Percentiles rank a stretch among this genome's conserved stretches.
Conservation (phyloP, 2,113 vertebrate genomes). For the Barnardius zonarius region DNA sequence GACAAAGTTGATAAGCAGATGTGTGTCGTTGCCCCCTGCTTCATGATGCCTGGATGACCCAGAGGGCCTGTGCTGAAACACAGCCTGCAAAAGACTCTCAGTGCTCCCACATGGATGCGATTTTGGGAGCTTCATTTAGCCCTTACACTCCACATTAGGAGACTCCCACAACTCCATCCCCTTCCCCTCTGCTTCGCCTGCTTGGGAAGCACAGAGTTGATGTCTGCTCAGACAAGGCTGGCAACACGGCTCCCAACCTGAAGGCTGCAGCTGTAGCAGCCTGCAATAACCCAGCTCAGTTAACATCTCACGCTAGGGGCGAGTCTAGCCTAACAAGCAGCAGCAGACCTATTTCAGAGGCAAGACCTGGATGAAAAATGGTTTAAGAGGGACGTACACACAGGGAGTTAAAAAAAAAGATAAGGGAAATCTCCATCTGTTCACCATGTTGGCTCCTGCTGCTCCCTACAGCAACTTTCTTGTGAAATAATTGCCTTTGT, state of each 20-base stretch:
- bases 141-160: rapidly evolving
- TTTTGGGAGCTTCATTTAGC: not conserved
- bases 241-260: not conserved
- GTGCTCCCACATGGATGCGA: rapidly evolving
- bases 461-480: constrained; percentile 57
- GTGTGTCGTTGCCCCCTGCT: too few species aligned
- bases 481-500: constrained; percentile 64
- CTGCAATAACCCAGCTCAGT: not conserved
- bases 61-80: rapidly evolving
- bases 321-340: not conserved
- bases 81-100: not conserved
- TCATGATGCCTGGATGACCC: not conserved
- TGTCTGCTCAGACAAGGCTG: not conserved
- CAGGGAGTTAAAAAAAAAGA: not conserved
- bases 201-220: not conserved
- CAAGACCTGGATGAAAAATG: not conserved
- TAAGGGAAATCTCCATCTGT: not conserved
- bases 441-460: constrained; percentile 33
- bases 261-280: not conserved
- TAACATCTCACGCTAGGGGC: not conserved
- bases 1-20: not conserved
- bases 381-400: not conserved
- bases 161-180: rapidly evolving
- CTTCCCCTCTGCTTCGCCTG: not conserved
- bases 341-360: not conserved